phyloP scores from a whole-genome alignment of 1,140 invertebrate species.

The Neodiprion lecontei region DNA sequence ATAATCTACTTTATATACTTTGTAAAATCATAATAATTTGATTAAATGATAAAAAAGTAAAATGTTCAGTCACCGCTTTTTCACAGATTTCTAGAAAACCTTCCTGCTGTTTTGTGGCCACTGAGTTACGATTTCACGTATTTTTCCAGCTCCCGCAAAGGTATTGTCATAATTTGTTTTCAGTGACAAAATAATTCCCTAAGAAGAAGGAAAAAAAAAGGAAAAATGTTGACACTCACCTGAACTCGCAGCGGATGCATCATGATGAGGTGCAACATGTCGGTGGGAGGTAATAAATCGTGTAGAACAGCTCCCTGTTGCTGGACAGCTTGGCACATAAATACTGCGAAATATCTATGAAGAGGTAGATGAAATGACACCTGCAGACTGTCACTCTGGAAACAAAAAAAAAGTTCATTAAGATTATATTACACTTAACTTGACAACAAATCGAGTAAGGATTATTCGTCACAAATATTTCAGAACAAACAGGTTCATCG shows the following conservation, averaged over 20 bases:
- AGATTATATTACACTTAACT: constrained; percentile 2
- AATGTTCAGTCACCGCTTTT: no score
- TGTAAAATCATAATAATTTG: no score
- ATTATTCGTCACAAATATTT: background rate
- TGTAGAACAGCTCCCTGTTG: constrained; percentile 79
- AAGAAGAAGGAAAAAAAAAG: no score
- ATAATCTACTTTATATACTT: no score
- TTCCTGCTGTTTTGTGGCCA: no score
- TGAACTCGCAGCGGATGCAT: constrained; percentile 90
- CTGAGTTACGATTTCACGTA: no score
- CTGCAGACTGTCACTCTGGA: constrained; percentile 80
- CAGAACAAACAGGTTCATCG: background rate
- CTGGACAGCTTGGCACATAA: constrained; percentile 88
- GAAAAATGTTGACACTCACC: constrained; percentile 65
- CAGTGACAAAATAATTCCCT: no score
- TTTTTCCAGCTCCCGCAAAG: no score
- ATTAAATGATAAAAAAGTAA: no score
- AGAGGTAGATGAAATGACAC: constrained; percentile 95
- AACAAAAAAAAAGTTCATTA: constrained; percentile 19
- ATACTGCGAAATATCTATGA: constrained; percentile 92
- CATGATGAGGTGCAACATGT: constrained; percentile 81
- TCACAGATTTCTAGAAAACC: no score
- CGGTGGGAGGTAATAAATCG: constrained; percentile 79
- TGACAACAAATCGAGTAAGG: background rate
- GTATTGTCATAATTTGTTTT: no score